Evolutionary conservation across 2,888 invertebrate species (phyloP).

Genomic region (Galeruca laticollis): DNA sequence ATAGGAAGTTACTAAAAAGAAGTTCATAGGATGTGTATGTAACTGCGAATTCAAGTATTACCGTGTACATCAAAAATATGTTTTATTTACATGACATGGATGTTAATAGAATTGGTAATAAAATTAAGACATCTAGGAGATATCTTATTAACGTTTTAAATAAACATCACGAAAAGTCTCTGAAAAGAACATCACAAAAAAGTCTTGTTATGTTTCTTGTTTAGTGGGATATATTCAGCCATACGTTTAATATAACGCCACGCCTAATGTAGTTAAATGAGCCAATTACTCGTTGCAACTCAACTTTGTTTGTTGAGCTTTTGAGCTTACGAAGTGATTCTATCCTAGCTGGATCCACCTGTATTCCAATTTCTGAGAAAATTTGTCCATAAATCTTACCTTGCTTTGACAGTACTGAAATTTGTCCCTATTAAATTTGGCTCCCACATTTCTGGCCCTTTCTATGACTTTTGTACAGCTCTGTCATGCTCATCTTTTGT

Average conservation of each 20-base stretch:
- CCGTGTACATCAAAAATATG: no score
- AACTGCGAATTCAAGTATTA: no score
- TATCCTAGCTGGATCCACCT: background rate
- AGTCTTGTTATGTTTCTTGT: no score
- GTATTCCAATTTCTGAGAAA: conserved; percentile 3
- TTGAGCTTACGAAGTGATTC: background rate
- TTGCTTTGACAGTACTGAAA: conserved; percentile 41
- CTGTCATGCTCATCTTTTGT: conserved; percentile 42
- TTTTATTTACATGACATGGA: no score
- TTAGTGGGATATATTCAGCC: conserved; percentile 36
- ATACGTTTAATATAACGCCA: conserved; percentile 20
- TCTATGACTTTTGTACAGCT: conserved; percentile 36
- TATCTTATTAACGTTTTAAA: no score
- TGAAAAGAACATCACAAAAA: no score
- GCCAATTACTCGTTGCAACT: conserved; percentile 6
- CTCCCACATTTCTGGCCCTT: conserved; percentile 39
- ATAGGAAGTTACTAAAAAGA: no score
- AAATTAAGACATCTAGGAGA: no score
- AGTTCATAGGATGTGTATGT: no score
- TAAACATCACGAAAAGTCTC: no score
- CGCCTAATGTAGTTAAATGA: conserved; percentile 12
- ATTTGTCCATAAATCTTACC: conserved; percentile 38
- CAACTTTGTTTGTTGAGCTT: background rate
- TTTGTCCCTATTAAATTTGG: conserved; percentile 46
- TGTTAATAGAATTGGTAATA: no score